A percentile compares a stretch with the other conserved stretches of the same genome.
These are phyloP conservation scores for Sinodicranocentrus sp. DNA, from an alignment of 2,888 invertebrate species.

Conservation along the genomic window DNA sequence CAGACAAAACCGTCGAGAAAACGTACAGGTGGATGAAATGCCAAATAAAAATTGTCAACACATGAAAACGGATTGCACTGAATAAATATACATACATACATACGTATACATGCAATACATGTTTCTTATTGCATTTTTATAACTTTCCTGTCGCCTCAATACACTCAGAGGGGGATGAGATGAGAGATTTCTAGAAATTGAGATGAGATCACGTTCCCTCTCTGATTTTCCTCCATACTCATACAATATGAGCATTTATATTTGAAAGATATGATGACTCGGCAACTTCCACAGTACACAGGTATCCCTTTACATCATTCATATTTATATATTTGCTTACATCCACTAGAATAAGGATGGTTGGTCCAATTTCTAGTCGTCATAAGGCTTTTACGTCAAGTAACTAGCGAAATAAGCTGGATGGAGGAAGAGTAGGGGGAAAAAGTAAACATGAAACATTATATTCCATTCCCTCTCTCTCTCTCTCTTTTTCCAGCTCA, in stretches of 20 bases:
- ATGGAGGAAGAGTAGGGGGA: background rate
- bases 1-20: background rate
- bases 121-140: background rate
- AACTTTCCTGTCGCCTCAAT: too few species aligned
- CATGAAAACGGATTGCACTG: background rate
- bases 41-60: background rate
- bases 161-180: background rate
- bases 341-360: background rate
- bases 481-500: background rate
- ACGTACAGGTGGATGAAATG: background rate
- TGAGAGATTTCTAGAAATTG: background rate
- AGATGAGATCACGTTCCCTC: background rate
- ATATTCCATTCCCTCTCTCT: background rate
- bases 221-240: background rate
- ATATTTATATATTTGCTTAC: too few species aligned
- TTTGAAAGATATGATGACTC: background rate
- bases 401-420: background rate
- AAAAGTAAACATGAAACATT: constrained; percentile 29
- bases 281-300: too few species aligned
- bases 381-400: background rate
- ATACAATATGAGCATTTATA: background rate
- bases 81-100: background rate
- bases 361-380: background rate
- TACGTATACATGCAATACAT: background rate
- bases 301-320: too few species aligned